Conservation (phyloP, 2,797 vertebrate species). For the Gymnocypris eckloni region DNA sequence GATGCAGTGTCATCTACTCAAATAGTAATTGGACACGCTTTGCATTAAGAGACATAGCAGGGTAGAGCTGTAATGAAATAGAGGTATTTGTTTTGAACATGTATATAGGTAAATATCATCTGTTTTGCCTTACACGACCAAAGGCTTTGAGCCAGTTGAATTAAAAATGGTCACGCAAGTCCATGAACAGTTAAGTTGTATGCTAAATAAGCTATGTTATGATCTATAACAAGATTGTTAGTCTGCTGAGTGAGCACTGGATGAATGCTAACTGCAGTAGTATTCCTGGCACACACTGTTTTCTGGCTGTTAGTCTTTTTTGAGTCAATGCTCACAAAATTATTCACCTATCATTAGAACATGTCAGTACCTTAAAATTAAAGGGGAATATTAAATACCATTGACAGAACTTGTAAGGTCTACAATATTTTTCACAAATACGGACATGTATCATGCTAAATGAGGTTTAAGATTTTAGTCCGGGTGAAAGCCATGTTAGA, state of each 20-base stretch:
- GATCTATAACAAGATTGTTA: background rate
- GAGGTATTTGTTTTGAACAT: background rate
- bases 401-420: background rate
- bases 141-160: background rate
- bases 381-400: background rate
- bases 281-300: background rate
- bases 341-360: background rate
- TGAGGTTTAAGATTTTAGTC: background rate
- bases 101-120: background rate
- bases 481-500: background rate
- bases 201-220: slow-evolving; percentile 9
- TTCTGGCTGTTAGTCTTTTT: background rate
- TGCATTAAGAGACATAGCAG: background rate
- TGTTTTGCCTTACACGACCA: background rate
- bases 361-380: background rate
- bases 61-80: background rate
- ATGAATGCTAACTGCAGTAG: background rate
- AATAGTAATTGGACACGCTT: slow-evolving; percentile 10
- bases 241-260: background rate
- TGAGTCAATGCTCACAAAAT: background rate
- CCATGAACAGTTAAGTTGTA: background rate
- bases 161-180: background rate
- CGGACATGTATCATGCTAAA: background rate
- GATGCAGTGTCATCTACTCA: background rate
- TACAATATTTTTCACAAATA: background rate